Evolutionary conservation across 2,888 invertebrate species (phyloP), one percentile per base, ranked within the genome.

Genomic region (Lycophotia porphyrea): DNA sequence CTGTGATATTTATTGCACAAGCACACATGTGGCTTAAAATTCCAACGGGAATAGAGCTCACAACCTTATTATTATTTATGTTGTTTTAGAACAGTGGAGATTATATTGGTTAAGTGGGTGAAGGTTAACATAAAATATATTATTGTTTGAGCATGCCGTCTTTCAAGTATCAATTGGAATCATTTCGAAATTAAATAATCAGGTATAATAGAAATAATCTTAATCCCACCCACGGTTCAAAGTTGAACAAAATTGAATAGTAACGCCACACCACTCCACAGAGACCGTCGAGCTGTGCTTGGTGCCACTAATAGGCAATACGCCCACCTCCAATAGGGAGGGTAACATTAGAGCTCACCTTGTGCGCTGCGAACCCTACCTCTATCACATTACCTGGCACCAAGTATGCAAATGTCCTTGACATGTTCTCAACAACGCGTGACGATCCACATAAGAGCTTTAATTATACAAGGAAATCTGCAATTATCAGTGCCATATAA

Each of bases 1-100:
- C 96, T 95, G 96, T 96, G 96, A 96, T 96, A 96, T 96, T 96
- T 96, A 96, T 96, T 96, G 96, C 96, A 96, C 96, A 96, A 96
- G 96, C 96, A 96, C 96, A 95, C 95, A 93, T 94, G 96, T 96
- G 96, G 96, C 96, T 96, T 96, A 93, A 91, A 93, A 94, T 95
- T 95, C 96, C 96, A 95, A 95, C 88, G 94, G 95, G 95, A 95
- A 96, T 94, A 96, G 96, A 96, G 96, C 96, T 96, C 96, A 96
- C 96, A 96, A 96, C 96, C 96, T 95, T 96, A 93, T 93, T 93
- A 91, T 93, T 92, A 94, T 92, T 92, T 92, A 90, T 92, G 92
- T 95, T 94, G 94, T 87, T 93, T 93, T 91, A 90, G 88, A 93
- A 93, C 90, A 93, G 93, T 93, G 93, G 94, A 93, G 92, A 93